These are phyloP conservation scores for Idris sp. DNA, from an alignment of 1,140 invertebrate genomes.

Conservation along the genomic window DNA sequence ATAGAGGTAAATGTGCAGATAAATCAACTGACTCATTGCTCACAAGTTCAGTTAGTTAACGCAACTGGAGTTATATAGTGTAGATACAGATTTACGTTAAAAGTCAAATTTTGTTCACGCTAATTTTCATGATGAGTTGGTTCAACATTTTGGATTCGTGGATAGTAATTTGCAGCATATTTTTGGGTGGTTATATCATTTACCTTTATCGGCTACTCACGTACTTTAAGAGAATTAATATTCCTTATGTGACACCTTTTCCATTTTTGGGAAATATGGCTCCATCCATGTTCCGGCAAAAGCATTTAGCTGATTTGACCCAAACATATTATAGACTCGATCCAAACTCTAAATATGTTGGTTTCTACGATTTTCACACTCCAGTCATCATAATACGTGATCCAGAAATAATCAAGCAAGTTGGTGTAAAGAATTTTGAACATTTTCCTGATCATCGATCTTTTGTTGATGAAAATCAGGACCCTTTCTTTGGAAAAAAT, in stretches of 20 bases:
- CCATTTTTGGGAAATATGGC: slow-evolving; percentile 57
- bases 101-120: slow-evolving; percentile 2
- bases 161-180: slow-evolving; percentile 7
- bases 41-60: not conserved
- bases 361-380: slow-evolving; percentile 66
- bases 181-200: slow-evolving; percentile 17
- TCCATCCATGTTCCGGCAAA: slow-evolving; percentile 11
- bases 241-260: slow-evolving; percentile 40
- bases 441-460: slow-evolving; percentile 80
- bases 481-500: slow-evolving; percentile 79
- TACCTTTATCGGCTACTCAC: slow-evolving; percentile 31
- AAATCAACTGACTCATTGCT: slow-evolving; percentile 11
- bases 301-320: slow-evolving; percentile 29
- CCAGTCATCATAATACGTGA: slow-evolving; percentile 57
- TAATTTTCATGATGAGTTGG: slow-evolving; percentile 28
- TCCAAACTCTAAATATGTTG: slow-evolving; percentile 57
- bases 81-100: not conserved
- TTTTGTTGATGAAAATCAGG: slow-evolving; percentile 74
- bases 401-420: slow-evolving; percentile 63
- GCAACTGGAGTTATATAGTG: not conserved
- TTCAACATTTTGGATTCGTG: slow-evolving; percentile 16
- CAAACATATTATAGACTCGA: slow-evolving; percentile 43
- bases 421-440: slow-evolving; percentile 83
- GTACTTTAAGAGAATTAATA: slow-evolving; percentile 50
- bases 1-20: slow-evolving; percentile 1